Base-by-base conservation (phyloP, 2,113 vertebrate species). In the Engystomops pustulosus region DNA sequence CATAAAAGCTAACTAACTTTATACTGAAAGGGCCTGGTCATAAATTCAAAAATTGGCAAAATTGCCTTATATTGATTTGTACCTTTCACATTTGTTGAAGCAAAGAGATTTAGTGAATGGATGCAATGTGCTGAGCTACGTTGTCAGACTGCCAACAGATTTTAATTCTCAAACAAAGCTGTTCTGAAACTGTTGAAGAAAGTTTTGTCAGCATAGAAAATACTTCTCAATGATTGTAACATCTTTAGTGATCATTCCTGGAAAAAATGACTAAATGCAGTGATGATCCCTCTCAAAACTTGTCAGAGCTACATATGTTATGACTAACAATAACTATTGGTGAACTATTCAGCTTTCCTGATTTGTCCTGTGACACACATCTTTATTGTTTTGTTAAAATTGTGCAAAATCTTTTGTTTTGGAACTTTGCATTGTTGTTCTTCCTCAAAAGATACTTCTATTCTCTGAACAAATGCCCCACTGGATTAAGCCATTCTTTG, bases 161-260 rank as follows among this genome's bases (percentile, higher is more conserved):
- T 75, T 74, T 74, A 74, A 47, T 74, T 75, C 45, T 51, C 44
- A 75, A 75, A 75, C 71, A 75, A 75, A 75, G 45, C 71, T 51
- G 25, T 51, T 75, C 45, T 75, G 45, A 51, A 49, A 75, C 44
- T 75, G 45, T 51, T 51, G 71, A 51, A 75, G 45, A 75, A 51
- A 51, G 68, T 38, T 70, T 70, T 51, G 70, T 74, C 70, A 74
- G 44, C 27, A 75, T 25, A 49, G 15, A 75, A 70, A 41, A 23
- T 70, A 44, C 36, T 70, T 41, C 44, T 18, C 68, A 41, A 36
- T 41, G 20, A 0, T 70, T 41, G 68, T 70, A 20, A 70, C 20
- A 67, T 67, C 34, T 17, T 67, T 67, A 67, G 62, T 70, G 20
- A 23, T 70, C 1, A 70, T 41, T 38, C 36, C 36, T 38, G 68